A percentile compares a stretch with the other conserved stretches of the same genome.
These are phyloP conservation scores for Isotomurus palustris DNA, from an alignment of 2,888 invertebrate species.

Conservation along the genomic window DNA sequence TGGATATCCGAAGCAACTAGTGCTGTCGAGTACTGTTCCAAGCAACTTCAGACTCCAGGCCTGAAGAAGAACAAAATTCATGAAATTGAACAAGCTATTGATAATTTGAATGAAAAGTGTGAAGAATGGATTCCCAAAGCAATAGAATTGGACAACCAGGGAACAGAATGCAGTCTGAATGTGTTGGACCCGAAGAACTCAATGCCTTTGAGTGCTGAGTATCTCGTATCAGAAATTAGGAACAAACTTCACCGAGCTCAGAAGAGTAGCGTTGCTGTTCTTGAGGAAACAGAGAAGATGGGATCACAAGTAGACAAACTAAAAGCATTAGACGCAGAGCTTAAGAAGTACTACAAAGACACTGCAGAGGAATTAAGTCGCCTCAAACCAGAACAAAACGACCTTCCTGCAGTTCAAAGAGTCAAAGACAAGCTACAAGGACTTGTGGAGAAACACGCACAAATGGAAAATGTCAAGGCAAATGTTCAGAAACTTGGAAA, in stretches of 20 bases:
- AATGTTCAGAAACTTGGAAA: constrained; percentile 74
- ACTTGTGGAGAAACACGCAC: constrained; percentile 53
- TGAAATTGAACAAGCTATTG: constrained; percentile 33
- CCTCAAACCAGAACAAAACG: constrained; percentile 19
- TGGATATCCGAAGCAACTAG: constrained; percentile 64
- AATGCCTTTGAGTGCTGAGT: constrained; percentile 75
- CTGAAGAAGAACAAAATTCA: constrained; percentile 32
- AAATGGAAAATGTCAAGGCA: constrained; percentile 56
- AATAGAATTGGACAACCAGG: constrained; percentile 37
- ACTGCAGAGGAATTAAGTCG: constrained; percentile 12
- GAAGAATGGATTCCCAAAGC: constrained; percentile 37
- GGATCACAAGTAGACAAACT: constrained; percentile 70
- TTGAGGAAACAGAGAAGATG: constrained; percentile 49
- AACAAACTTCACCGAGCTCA: constrained; percentile 27
- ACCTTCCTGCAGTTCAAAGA: constrained; percentile 20
- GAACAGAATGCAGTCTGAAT: constrained; percentile 67
- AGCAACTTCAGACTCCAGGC: constrained; percentile 56
- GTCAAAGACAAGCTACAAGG: constrained; percentile 20
- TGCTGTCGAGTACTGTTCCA: constrained; percentile 71
- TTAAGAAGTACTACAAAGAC: constrained; percentile 48
- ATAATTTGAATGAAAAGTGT: constrained; percentile 33
- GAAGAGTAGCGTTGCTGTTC: constrained; percentile 58
- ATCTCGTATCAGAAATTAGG: constrained; percentile 74
- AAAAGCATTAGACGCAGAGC: constrained; percentile 64
- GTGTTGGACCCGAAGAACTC: constrained; percentile 66